phyloP scores from a whole-genome alignment of 2,113 vertebrate genomes.

The Talpa occidentalis region DNA sequence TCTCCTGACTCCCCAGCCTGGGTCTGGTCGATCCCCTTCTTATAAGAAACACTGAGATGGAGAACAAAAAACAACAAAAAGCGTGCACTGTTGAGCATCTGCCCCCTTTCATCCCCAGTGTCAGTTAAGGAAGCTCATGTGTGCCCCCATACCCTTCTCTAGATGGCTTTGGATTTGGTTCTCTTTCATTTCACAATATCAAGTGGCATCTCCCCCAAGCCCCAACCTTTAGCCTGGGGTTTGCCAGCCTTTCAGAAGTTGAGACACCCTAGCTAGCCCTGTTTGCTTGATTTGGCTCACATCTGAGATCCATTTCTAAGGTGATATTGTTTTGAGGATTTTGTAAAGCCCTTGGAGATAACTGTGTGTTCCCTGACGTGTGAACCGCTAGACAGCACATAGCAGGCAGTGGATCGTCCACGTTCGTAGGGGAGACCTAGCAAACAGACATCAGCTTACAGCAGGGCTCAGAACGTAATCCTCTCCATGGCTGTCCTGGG shows the following conservation, averaged over 20 bases:
- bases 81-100: rapidly evolving
- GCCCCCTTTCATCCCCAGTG: background rate
- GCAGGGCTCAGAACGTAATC: background rate
- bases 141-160: rapidly evolving
- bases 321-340: background rate
- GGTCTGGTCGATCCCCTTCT: background rate
- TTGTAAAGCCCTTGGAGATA: background rate
- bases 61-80: background rate
- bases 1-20: background rate
- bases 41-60: background rate
- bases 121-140: background rate
- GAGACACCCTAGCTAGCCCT: background rate
- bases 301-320: background rate
- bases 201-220: rapidly evolving
- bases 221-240: background rate
- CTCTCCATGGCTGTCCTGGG: rapidly evolving
- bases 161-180: background rate
- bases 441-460: rapidly evolving
- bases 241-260: background rate
- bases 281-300: background rate
- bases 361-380: background rate
- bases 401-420: background rate
- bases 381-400: background rate
- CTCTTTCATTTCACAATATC: background rate
- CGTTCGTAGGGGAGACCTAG: background rate